Base-by-base conservation (phyloP, 1,140 invertebrate genomes). In the Psilanteris sp. region DNA sequence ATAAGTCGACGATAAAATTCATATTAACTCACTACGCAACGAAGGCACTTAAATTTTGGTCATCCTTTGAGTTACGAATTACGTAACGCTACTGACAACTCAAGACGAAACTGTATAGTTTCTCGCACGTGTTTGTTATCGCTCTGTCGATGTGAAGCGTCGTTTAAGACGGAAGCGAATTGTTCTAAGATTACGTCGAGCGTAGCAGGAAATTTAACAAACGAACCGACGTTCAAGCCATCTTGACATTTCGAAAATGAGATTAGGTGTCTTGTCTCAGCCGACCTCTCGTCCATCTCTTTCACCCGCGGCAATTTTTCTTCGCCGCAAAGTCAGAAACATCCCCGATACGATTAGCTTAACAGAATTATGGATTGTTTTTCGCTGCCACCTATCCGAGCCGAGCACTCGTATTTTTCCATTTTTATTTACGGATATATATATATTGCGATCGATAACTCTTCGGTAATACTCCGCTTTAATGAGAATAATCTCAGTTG, bases 191-290 rank as follows among this genome's bases (percentile, higher is more conserved):
- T 73, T 73, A 64, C 68, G 59, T 61, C 48, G 67, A 14, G 26
- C 52, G 11, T 13, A 14, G 29, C 37, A 46, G 62, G 44, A 46
- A 70, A 27, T 31, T 34, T 18, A 24, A 43, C 36, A 20, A 52
- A 29, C 10, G 20, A 52, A 50, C 59, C 26, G 11, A 26, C 52
- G 66, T 61, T 41, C 54, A 20, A 72, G 41, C 9, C 18, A 10
- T 41, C 55, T 67, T 62, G 62, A 68, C 62, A 62, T 62, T 68
- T 68, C 27, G 39, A 75, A 68, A 75, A 75, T 62, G 34, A 67
- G 71, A 75, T 75, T 75, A 67, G 71, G 22, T 39, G 43, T 44
- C 70, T 34, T 66, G 70, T 67, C 61, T 50, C 26, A 10, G n/a
- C 13, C 18, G 46, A 14, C 27, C 66, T 43, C 54, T 62, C 68